These are phyloP conservation scores for Lithobates pipiens DNA, from an alignment of 2,797 vertebrate species.

Conservation along the genomic window DNA sequence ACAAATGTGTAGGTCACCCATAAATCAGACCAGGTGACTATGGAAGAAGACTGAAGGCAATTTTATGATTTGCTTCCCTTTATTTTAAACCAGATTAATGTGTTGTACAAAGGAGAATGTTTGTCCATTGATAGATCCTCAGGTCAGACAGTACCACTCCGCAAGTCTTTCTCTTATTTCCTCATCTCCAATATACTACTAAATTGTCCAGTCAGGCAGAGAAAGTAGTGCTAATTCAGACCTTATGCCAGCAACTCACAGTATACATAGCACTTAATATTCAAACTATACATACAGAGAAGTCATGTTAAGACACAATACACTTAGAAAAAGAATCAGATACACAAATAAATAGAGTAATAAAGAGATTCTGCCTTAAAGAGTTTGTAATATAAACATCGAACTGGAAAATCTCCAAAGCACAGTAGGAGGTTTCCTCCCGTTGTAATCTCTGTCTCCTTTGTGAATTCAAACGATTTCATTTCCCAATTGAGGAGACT, in stretches of 20 bases:
- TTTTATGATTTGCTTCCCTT: background rate
- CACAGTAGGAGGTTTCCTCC: slow-evolving; percentile 57
- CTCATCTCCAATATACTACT: background rate
- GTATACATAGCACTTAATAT: slow-evolving; percentile 45
- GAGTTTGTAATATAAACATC: slow-evolving; percentile 57
- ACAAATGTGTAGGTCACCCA: background rate
- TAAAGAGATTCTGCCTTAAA: slow-evolving; percentile 41
- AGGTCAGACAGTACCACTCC: slow-evolving; percentile 23
- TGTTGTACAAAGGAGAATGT: slow-evolving; percentile 4
- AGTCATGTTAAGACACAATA: slow-evolving; percentile 36
- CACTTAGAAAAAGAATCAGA: background rate
- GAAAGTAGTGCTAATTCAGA: background rate
- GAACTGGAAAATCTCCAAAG: slow-evolving; percentile 42
- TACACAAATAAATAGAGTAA: slow-evolving; percentile 47
- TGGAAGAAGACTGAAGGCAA: background rate
- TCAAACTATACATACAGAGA: slow-evolving; percentile 43
- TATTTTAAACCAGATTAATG: slow-evolving; percentile 1
- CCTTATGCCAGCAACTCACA: slow-evolving; percentile 20
- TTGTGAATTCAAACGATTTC: slow-evolving; percentile 50
- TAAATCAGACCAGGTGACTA: background rate
- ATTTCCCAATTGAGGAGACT: slow-evolving; percentile 50
- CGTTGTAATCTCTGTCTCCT: slow-evolving; percentile 41
- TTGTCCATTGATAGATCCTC: background rate
- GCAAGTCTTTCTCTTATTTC: background rate
- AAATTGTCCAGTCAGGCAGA: background rate